These are phyloP conservation scores for Syngnathus typhle DNA, from an alignment of 2,113 vertebrate genomes.

Conservation along the genomic window DNA sequence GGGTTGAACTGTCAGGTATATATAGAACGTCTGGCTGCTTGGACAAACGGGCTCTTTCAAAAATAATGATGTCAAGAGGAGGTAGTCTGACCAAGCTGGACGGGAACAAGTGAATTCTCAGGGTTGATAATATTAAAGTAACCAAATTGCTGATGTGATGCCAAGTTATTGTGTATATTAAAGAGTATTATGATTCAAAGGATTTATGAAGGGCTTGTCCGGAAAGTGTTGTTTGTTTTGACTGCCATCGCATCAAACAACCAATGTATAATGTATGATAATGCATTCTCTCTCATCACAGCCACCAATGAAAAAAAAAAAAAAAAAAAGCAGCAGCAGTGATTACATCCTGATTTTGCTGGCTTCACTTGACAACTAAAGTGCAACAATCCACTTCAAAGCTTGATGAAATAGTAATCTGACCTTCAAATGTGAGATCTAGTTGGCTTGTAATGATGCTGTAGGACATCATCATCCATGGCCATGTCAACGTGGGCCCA, in stretches of 20 bases:
- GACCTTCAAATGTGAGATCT: background rate
- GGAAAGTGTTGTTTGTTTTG: constrained; percentile 1
- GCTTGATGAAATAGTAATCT: background rate
- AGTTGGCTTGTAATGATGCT: background rate
- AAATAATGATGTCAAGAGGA: background rate
- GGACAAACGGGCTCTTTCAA: background rate
- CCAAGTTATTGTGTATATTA: background rate
- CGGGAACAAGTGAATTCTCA: background rate
- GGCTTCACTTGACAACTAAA: background rate
- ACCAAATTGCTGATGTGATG: background rate
- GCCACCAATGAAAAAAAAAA: too few species aligned
- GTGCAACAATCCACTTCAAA: background rate
- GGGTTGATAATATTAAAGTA: background rate
- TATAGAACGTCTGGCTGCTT: background rate
- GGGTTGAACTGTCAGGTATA: background rate
- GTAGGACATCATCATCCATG: background rate
- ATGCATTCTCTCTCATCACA: constrained; percentile 4
- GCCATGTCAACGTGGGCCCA: too few species aligned
- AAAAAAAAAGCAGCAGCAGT: background rate
- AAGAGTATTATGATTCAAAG: background rate
- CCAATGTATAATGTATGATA: constrained; percentile 7
- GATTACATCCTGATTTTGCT: constrained; percentile 6
- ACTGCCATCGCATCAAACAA: background rate
- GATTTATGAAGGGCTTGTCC: background rate
- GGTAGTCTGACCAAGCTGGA: background rate